phyloP scores from a whole-genome alignment of 2,888 invertebrate genomes.

The Zhuqinia jingwanae region DNA sequence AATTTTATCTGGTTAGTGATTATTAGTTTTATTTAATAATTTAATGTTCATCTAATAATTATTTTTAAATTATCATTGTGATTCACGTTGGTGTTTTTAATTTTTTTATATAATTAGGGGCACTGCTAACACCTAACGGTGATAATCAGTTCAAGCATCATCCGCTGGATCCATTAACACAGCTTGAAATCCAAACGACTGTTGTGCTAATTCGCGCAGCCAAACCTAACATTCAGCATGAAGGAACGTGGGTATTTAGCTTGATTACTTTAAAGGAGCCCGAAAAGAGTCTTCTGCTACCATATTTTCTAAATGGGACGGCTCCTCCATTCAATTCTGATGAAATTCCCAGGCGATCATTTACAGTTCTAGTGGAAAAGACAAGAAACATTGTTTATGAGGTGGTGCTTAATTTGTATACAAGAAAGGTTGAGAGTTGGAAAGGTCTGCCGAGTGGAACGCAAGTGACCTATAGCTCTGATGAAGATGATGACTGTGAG shows the following conservation, averaged over 20 bases:
- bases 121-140: no score
- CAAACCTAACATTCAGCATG: not conserved
- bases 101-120: no score
- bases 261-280: slow-evolving; percentile 58
- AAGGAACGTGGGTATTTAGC: slow-evolving; percentile 24
- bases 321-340: not conserved
- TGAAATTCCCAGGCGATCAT: slow-evolving; percentile 50
- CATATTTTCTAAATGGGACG: slow-evolving; percentile 34
- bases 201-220: slow-evolving; percentile 1
- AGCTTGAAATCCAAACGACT: slow-evolving; percentile 11
- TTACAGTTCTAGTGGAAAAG: slow-evolving; percentile 29
- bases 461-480: not conserved
- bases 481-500: not conserved
- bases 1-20: no score
- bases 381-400: slow-evolving; percentile 1
- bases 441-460: slow-evolving; percentile 10
- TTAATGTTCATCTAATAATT: no score
- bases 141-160: no score
- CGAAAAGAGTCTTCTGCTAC: slow-evolving; percentile 50
- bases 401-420: slow-evolving; percentile 45
- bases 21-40: no score
- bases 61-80: no score
- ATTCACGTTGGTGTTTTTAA: no score
- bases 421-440: slow-evolving; percentile 32
- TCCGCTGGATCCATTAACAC: slow-evolving; percentile 51